phyloP scores from a whole-genome alignment of 2,888 invertebrate genomes.

The Biston stratarius region DNA sequence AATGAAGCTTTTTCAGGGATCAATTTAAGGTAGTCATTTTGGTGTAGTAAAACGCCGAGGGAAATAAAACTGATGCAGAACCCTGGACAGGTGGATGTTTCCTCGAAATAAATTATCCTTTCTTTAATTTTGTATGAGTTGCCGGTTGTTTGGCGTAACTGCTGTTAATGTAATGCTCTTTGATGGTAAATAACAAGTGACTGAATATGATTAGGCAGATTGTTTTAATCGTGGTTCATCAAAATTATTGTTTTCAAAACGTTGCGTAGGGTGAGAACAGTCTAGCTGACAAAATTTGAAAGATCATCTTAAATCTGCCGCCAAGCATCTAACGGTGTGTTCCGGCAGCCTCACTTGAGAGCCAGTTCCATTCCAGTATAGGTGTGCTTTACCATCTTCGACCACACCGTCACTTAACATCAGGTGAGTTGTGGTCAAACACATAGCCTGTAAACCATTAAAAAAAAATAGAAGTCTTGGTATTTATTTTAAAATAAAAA shows the following conservation, averaged over 20 bases:
- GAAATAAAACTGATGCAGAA: slow-evolving; percentile 77
- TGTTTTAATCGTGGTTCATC: background rate
- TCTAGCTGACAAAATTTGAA: too few species aligned
- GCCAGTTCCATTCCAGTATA: too few species aligned
- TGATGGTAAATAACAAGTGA: slow-evolving; percentile 1
- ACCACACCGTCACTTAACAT: too few species aligned
- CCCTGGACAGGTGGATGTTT: slow-evolving; percentile 76
- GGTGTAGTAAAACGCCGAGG: slow-evolving; percentile 72
- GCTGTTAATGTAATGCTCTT: slow-evolving; percentile 27
- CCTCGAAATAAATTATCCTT: slow-evolving; percentile 65
- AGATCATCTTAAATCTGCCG: too few species aligned
- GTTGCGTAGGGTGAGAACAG: too few species aligned
- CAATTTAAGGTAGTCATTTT: slow-evolving; percentile 69
- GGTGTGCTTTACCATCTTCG: too few species aligned
- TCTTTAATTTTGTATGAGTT: slow-evolving; percentile 57
- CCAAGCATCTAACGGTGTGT: too few species aligned
- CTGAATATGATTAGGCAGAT: background rate
- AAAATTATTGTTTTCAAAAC: background rate
- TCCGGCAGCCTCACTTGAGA: too few species aligned
- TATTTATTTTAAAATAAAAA: too few species aligned
- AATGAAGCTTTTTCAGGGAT: slow-evolving; percentile 61
- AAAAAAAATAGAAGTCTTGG: too few species aligned
- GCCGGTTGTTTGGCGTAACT: slow-evolving; percentile 35
- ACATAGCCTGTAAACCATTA: too few species aligned
- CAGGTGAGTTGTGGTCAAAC: too few species aligned